Conservation (phyloP, 2,888 invertebrate species). For the Erynnis tages region DNA sequence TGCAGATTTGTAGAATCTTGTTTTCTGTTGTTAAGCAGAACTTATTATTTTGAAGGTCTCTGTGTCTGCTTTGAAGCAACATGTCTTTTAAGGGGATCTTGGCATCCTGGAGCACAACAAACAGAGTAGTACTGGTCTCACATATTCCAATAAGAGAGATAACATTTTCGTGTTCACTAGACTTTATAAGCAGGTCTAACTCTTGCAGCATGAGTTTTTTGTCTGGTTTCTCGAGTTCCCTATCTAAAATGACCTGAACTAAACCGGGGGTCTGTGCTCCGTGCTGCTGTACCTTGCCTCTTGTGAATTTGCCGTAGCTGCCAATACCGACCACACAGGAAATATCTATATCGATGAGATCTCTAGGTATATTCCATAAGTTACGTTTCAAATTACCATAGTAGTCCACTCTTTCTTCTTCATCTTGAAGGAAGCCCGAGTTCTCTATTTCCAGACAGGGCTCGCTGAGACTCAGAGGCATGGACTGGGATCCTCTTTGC, state of each 20-base stretch:
- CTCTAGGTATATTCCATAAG: conserved; percentile 87
- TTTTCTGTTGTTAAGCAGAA: conserved; percentile 83
- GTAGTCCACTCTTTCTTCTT: conserved; percentile 84
- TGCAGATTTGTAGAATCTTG: conserved; percentile 83
- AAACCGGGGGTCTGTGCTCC: conserved; percentile 75
- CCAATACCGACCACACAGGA: conserved; percentile 87
- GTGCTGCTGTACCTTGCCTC: conserved; percentile 85
- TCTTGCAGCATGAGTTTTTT: conserved; percentile 84
- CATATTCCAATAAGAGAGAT: conserved; percentile 89
- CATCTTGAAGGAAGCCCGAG: conserved; percentile 88
- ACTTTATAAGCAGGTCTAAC: conserved; percentile 85
- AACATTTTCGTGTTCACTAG: conserved; percentile 87
- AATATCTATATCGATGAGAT: conserved; percentile 86
- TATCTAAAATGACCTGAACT: conserved; percentile 85
- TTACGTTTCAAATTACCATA: conserved; percentile 88
- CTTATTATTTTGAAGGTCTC: conserved; percentile 76
- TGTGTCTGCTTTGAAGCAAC: conserved; percentile 82
- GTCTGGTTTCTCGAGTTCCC: conserved; percentile 74
- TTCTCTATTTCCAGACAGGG: conserved; percentile 91
- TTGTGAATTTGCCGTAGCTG: conserved; percentile 89
- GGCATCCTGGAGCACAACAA: conserved; percentile 87
- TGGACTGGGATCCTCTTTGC: conserved; percentile 71
- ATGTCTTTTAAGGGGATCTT: conserved; percentile 86
- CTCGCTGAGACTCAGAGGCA: conserved; percentile 88
- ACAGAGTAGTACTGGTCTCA: conserved; percentile 88